A percentile compares a stretch with the other conserved stretches of the same genome.
Conservation (phyloP, 2,797 vertebrate genomes). For the Peromyscus melanophrys region DNA sequence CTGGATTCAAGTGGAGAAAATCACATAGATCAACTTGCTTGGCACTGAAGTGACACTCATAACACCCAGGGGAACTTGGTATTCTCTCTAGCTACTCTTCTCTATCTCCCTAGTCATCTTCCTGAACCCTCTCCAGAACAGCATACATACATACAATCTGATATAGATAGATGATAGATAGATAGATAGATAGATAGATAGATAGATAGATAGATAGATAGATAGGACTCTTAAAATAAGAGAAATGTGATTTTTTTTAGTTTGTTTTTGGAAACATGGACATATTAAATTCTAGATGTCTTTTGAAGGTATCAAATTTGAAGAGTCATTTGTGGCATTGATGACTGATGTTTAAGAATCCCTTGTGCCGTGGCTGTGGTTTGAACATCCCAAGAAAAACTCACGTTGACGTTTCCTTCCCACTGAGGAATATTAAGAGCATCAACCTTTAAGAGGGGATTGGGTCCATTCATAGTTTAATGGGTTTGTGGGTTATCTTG, state of each 20-base stretch:
- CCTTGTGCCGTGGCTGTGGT: background rate
- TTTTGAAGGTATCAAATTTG: background rate
- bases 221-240: background rate
- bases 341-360: background rate
- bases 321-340: background rate
- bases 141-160: background rate
- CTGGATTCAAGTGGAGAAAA: background rate
- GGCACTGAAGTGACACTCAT: background rate
- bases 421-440: background rate
- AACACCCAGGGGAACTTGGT: background rate
- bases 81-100: too few relatives aligned
- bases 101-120: background rate
- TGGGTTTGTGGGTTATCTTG: background rate
- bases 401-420: background rate
- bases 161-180: too few relatives aligned
- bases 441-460: background rate
- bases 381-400: background rate
- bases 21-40: background rate
- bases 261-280: background rate
- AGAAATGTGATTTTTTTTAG: background rate
- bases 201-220: too few relatives aligned
- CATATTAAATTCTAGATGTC: background rate
- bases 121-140: background rate
- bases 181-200: too few relatives aligned
- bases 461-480: background rate